Evolutionary conservation across 2,888 invertebrate species (phyloP), one percentile per base, ranked within the genome.

Genomic region (Calameuta pallipes): DNA sequence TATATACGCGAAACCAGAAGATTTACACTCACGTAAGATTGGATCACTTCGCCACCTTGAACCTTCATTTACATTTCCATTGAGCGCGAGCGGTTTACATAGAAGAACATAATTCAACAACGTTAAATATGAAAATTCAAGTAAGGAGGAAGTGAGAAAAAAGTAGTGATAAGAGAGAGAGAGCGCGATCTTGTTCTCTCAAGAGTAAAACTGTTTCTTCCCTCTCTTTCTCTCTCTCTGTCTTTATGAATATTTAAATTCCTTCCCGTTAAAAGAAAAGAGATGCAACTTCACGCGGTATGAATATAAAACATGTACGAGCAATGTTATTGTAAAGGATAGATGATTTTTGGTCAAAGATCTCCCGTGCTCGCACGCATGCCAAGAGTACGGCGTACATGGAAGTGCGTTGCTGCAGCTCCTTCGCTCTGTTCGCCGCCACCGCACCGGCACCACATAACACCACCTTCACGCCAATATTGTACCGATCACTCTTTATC

Each of bases 401-500:
- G 56, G 56, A 56, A 56, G 56, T 56, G 56, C 56, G 56, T 56
- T 56, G 56, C 23, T 56, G 56, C 9, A 56, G 23, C 56, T 56
- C 23, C 56, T 56, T 56, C 56, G 56, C 35, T 74, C 74, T 13
- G 37, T 30, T 34, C 36, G 37, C 34, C 74, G 74, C 76, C 76
- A 36, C 74, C 74, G 79, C 76, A 69, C 37, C 34, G 83, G 85
- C 87, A 84, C 87, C 85, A 83, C 88, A 85, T 86, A 85, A 85
- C 84, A 85, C 82, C 82, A 81, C 76, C 71, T 56, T 75, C 36
- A 78, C 73, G 70, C 76, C 78, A 73, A 78, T 78, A 73, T 75
- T 74, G 73, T 76, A 76, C 69, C 76, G 76, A 70, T 69, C 76
- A 76, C 78, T 78, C 35, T 73, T 71, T 73, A 78, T 78, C 75